These are phyloP conservation scores for Plebejus argus DNA, from an alignment of 2,888 invertebrate genomes.

Conservation along the genomic window DNA sequence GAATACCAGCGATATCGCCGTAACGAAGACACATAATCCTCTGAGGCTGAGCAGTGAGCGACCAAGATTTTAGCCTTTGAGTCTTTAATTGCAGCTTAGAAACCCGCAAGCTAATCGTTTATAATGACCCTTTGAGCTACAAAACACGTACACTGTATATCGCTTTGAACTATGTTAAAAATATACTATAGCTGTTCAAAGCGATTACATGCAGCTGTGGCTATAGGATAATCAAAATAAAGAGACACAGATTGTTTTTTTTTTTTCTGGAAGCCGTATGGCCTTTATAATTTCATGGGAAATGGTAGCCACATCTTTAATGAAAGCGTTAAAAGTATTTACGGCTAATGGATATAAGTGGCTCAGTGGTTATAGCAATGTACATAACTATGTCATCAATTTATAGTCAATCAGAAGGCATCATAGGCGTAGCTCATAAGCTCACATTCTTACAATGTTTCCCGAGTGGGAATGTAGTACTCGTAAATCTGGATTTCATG, in stretches of 20 bases:
- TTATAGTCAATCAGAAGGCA: not conserved
- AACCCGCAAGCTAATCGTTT: constrained; percentile 1
- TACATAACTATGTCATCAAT: not conserved
- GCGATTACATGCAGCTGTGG: too few relatives aligned
- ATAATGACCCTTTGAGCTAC: not conserved
- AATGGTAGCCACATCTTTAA: not conserved
- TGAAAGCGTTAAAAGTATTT: not conserved
- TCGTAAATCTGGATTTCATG: constrained; percentile 1
- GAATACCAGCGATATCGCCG: not conserved
- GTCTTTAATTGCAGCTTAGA: not conserved
- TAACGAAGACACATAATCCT: not conserved
- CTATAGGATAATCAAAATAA: not conserved
- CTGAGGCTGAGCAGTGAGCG: not conserved
- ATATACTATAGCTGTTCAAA: too few relatives aligned
- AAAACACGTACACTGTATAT: not conserved
- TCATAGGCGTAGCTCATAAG: constrained; percentile 3
- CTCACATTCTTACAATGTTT: not conserved
- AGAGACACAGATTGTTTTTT: too few relatives aligned
- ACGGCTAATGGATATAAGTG: not conserved
- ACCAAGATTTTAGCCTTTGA: not conserved
- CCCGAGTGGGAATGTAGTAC: not conserved
- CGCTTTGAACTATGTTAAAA: too few relatives aligned
- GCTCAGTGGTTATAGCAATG: not conserved
- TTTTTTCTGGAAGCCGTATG: too few relatives aligned
- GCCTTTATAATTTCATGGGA: too few relatives aligned